Percentiles rank a stretch among this genome's conserved stretches.
Conservation (phyloP, 1,140 invertebrate species). For the Papilio machaon region DNA sequence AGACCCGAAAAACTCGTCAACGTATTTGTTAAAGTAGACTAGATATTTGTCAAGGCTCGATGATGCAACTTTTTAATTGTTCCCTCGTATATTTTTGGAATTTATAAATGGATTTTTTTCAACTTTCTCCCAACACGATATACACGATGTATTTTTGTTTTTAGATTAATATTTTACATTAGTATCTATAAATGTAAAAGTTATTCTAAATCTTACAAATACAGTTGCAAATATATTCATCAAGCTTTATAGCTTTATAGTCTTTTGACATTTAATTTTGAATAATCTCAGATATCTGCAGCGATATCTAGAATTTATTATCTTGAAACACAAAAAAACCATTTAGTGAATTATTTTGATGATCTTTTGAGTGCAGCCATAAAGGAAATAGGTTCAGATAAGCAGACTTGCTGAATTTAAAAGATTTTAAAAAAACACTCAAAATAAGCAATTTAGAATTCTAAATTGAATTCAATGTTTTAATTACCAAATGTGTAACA, state of each 20-base stretch:
- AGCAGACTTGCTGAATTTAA: not conserved
- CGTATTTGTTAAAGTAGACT: slow-evolving; percentile 74
- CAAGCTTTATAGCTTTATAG: not conserved
- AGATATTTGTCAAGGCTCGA: slow-evolving; percentile 75
- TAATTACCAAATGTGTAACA: not conserved
- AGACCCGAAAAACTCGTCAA: slow-evolving; percentile 61
- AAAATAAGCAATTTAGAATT: not conserved
- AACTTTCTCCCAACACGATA: not conserved
- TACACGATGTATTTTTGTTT: not conserved
- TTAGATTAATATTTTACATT: slow-evolving; percentile 3
- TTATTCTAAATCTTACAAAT: not conserved
- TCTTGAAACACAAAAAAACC: slow-evolving; percentile 14
- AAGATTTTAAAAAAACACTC: not conserved
- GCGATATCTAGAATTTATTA: slow-evolving; percentile 23
- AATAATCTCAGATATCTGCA: slow-evolving; percentile 20
- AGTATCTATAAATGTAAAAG: not conserved
- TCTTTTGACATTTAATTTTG: slow-evolving; percentile 5
- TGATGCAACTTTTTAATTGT: slow-evolving; percentile 75
- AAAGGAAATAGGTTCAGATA: slow-evolving; percentile 13
- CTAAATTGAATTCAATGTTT: not conserved
- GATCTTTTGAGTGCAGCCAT: not conserved
- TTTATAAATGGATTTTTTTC: slow-evolving; percentile 18
- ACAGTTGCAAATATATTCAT: slow-evolving; percentile 15
- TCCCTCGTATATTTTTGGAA: slow-evolving; percentile 46
- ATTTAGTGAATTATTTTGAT: slow-evolving; percentile 25